Base-by-base conservation (phyloP, 2,888 invertebrate species). In the Arge pagana region DNA sequence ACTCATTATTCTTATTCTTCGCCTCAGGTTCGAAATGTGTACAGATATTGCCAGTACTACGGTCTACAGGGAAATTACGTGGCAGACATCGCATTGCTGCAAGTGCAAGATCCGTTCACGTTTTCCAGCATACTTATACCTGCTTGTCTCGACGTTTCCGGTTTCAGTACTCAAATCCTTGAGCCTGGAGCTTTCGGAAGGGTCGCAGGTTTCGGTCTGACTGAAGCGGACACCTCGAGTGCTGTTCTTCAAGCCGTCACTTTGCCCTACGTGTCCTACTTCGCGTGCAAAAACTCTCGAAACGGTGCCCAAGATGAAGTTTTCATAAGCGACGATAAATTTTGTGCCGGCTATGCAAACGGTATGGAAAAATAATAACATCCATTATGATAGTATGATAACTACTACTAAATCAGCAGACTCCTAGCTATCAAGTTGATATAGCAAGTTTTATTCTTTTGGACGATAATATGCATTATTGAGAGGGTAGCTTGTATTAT, bases 331-430 rank as follows among this genome's bases (percentile, higher is more conserved):
- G 36, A 51, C 3, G 76, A 77, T 48, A 77, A 77, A 55, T 74
- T 77, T 57, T 77, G 77, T 51, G 76, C 76, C 19, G 77, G 77
- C 3, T 75, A 71, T 35, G 63, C 56, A n/a, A 77, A 77, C 57
- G 76, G 76, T 75, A 58, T 11, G 40, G n/a, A n/a, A n/a, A n/a
- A n/a, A n/a, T n/a, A n/a, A n/a, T n/a, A n/a, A n/a, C n/a, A n/a
- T n/a, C n/a, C n/a, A n/a, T n/a, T n/a, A n/a, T n/a, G n/a, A n/a
- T n/a, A n/a, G n/a, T n/a, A n/a, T n/a, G n/a, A n/a, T n/a, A n/a
- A n/a, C n/a, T n/a, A n/a, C n/a, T n/a, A n/a, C n/a, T n/a, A n/a
- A n/a, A n/a, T n/a, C n/a, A n/a, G n/a, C n/a, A n/a, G n/a, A n/a
- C n/a, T n/a, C n/a, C n/a, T n/a, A n/a, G n/a, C n/a, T n/a, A n/a